Percentiles rank a stretch among this genome's conserved stretches.
These are phyloP conservation scores for Campoletis raptor DNA, from an alignment of 2,888 invertebrate species.

Conservation along the genomic window DNA sequence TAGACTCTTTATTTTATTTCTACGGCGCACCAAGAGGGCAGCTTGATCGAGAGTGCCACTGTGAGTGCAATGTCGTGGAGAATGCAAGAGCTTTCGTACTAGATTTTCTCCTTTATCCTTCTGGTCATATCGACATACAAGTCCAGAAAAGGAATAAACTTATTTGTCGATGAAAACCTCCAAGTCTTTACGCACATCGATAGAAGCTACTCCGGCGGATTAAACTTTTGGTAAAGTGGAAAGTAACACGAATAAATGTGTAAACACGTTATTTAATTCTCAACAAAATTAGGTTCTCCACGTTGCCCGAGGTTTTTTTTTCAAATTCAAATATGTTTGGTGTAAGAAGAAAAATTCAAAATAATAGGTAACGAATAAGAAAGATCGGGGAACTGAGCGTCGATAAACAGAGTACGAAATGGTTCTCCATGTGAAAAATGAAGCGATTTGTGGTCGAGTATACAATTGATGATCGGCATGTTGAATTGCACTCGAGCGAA, in stretches of 20 bases:
- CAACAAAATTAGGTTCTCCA: not conserved
- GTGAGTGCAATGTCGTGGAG: constrained; percentile 59
- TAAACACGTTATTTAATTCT: not conserved
- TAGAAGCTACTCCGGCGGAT: constrained; percentile 10
- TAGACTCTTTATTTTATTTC: constrained; percentile 57
- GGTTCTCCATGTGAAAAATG: not conserved
- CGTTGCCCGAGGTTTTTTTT: not conserved
- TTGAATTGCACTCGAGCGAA: not conserved
- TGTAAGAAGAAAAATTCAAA: not conserved
- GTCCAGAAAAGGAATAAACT: constrained; percentile 66
- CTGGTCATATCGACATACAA: constrained; percentile 47
- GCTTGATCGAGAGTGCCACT: constrained; percentile 76
- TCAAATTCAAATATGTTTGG: not conserved
- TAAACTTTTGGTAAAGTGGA: not conserved
- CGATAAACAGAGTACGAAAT: not conserved
- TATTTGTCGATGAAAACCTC: constrained; percentile 51
- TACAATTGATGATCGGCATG: not conserved
- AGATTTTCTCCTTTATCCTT: constrained; percentile 17
- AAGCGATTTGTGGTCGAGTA: not conserved
- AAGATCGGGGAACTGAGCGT: not conserved
- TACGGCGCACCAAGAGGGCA: constrained; percentile 74
- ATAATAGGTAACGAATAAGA: not conserved
- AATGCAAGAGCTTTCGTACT: constrained; percentile 30
- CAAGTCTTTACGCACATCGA: constrained; percentile 32
- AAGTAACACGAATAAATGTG: constrained; percentile 24